Evolutionary conservation across 2,888 invertebrate species (phyloP).

Genomic region (Phaedon cochleariae): DNA sequence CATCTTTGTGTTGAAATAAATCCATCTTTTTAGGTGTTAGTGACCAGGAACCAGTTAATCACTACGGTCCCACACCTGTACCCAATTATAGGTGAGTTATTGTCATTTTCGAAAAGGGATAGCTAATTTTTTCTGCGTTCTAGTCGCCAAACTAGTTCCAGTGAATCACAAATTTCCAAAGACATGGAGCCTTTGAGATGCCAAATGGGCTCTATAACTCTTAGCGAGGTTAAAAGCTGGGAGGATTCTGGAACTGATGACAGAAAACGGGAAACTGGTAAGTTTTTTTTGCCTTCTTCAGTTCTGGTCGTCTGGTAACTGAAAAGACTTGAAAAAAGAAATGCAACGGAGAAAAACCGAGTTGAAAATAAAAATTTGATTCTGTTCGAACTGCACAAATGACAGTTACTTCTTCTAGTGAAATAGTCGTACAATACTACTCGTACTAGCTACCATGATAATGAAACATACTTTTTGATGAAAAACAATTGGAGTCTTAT

Average conservation of each 20-base stretch:
- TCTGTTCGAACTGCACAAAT: too few species aligned
- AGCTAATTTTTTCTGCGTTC: slow-evolving; percentile 17
- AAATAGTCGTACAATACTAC: too few species aligned
- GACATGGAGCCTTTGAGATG: slow-evolving; percentile 49
- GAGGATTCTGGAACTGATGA: slow-evolving; percentile 61
- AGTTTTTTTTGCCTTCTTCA: neutral
- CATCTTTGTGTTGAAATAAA: too few species aligned
- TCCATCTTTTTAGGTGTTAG: neutral
- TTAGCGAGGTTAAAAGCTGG: slow-evolving; percentile 64
- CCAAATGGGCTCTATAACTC: slow-evolving; percentile 64
- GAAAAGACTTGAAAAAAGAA: too few species aligned
- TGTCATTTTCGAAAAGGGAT: too few species aligned
- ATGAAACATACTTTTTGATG: too few species aligned
- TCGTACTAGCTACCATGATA: too few species aligned
- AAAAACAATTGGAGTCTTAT: too few species aligned
- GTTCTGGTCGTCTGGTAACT: too few species aligned
- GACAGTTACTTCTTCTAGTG: too few species aligned
- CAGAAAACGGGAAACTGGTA: slow-evolving; percentile 27
- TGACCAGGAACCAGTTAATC: slow-evolving; percentile 17
- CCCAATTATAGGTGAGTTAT: slow-evolving; percentile 20
- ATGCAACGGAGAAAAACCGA: too few species aligned
- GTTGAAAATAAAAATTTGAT: too few species aligned
- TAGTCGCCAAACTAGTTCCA: slow-evolving; percentile 56
- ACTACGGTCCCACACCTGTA: slow-evolving; percentile 30
- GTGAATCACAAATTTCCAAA: slow-evolving; percentile 55